Percentiles rank a stretch among this genome's conserved stretches.
Conservation (phyloP, 2,797 vertebrate genomes). For the Lepilemur ruficaudatus region DNA sequence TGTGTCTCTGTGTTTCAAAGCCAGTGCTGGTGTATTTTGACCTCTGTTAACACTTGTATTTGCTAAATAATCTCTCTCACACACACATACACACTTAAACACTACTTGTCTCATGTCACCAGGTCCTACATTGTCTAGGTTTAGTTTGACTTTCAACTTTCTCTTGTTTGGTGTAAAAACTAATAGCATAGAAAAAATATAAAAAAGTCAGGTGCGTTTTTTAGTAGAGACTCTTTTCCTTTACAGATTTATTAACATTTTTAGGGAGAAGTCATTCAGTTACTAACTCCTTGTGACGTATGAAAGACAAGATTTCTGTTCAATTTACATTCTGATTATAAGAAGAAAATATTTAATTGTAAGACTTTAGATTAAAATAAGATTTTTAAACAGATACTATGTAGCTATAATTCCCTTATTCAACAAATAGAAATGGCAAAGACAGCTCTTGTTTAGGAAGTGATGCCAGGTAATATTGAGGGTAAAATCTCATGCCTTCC, state of each 20-base stretch:
- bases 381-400: background rate
- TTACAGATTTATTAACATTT: background rate
- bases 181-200: background rate
- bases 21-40: background rate
- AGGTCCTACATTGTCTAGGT: background rate
- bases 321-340: background rate
- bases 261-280: background rate
- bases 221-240: background rate
- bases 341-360: background rate
- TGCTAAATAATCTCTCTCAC: background rate
- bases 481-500: background rate
- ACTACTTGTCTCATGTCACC: background rate
- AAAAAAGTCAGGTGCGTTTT: background rate
- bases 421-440: background rate
- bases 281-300: background rate
- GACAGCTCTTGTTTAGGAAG: background rate
- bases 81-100: no score
- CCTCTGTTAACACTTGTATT: background rate
- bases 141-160: conserved; percentile 19
- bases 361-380: background rate
- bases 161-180: conserved; percentile 19
- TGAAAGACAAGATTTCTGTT: background rate
- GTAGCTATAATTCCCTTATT: background rate
- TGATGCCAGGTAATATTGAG: background rate
- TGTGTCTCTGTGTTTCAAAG: conserved; percentile 13